Conservation (phyloP, 2,797 vertebrate species). For the Aphelocoma californica region DNA sequence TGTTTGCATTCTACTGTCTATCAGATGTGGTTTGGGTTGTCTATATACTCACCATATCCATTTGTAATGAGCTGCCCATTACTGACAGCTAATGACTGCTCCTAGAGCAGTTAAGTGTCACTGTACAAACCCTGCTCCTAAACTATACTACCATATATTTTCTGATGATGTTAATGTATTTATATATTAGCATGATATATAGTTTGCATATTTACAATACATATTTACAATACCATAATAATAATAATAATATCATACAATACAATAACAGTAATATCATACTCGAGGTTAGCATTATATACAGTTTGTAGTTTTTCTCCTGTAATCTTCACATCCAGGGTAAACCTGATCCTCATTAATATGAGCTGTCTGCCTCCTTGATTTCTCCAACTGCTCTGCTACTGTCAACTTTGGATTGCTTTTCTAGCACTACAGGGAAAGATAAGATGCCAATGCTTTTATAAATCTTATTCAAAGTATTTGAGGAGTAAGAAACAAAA, state of each 20-base stretch:
- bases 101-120: neutral
- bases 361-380: neutral
- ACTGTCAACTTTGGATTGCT: neutral
- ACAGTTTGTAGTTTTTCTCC: neutral
- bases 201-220: neutral
- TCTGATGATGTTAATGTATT: accelerated
- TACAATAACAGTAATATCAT: no score
- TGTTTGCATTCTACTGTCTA: neutral
- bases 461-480: neutral
- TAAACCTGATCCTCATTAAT: neutral
- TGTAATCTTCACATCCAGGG: neutral
- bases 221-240: no score
- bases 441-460: neutral
- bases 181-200: neutral
- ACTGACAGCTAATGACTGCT: neutral
- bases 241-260: no score
- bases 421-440: neutral
- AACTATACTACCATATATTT: neutral
- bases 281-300: neutral
- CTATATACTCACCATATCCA: neutral
- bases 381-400: neutral
- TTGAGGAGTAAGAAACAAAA: neutral
- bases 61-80: neutral
- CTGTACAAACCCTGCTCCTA: neutral
- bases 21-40: neutral